These are phyloP conservation scores for Entomyzon cyanotis DNA, from an alignment of 2,113 vertebrate species.

Conservation along the genomic window DNA sequence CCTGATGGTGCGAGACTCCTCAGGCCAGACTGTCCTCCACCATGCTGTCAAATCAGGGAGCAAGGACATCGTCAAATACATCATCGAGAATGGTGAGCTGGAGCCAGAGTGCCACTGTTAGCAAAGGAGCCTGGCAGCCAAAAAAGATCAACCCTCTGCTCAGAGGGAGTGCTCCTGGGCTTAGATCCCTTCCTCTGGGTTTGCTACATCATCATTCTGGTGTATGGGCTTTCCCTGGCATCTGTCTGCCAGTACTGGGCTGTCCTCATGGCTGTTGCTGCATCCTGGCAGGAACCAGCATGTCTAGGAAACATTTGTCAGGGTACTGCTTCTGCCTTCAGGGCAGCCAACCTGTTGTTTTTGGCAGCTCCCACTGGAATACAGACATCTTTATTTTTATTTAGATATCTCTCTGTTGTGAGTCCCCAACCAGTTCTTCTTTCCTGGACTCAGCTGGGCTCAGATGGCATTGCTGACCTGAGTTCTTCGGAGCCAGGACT, in stretches of 20 bases:
- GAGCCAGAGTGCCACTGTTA: neutral
- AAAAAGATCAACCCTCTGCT: neutral
- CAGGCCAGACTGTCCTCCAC: slow-evolving; percentile 85
- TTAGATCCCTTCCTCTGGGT: neutral
- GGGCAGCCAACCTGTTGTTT: neutral
- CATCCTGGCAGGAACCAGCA: neutral
- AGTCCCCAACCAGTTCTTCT: neutral
- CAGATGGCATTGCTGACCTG: neutral
- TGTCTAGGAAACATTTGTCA: neutral
- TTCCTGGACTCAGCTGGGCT: neutral
- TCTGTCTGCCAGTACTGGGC: neutral
- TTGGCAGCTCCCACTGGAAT: neutral
- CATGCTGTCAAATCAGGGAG: slow-evolving; percentile 85
- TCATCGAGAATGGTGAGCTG: slow-evolving; percentile 86
- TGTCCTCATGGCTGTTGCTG: neutral
- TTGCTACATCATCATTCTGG: neutral
- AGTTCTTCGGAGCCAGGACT: neutral
- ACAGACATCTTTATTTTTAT: neutral
- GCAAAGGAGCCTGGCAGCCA: neutral
- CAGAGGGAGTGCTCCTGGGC: neutral
- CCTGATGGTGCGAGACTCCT: slow-evolving; percentile 79
- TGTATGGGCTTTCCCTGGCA: neutral
- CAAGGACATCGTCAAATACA: slow-evolving; percentile 92
- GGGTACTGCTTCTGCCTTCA: neutral
- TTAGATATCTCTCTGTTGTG: neutral